Evolutionary conservation across 2,113 vertebrate genomes (phyloP).

Genomic region (Oreochromis niloticus): DNA sequence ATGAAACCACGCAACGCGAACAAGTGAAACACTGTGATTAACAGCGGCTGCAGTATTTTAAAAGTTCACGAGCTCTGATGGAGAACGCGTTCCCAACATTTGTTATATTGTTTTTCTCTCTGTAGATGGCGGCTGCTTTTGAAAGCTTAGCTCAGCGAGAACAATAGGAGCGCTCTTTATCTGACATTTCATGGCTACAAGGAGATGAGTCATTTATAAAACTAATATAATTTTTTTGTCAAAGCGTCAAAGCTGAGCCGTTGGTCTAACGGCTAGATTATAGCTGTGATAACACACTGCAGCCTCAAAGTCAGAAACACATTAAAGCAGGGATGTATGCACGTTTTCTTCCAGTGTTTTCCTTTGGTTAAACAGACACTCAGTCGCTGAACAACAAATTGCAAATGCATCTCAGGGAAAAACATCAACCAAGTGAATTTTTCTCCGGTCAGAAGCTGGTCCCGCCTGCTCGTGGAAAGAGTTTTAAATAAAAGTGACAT

Average conservation of each 20-base stretch:
- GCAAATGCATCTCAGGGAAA: not conserved
- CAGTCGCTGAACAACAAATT: not conserved
- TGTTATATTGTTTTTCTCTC: not conserved
- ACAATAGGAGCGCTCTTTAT: not conserved
- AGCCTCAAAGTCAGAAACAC: not conserved
- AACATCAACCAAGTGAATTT: not conserved
- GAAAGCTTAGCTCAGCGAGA: not conserved
- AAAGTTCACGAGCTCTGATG: fast-evolving
- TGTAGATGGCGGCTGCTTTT: not conserved
- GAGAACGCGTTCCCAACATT: not conserved
- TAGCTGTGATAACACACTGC: not conserved
- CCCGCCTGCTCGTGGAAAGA: not conserved
- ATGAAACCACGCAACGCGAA: not conserved
- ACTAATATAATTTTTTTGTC: not conserved
- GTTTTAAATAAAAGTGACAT: not conserved
- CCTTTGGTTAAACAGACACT: not conserved
- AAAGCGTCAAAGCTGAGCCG: not conserved
- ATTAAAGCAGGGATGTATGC: not conserved
- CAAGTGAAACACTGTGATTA: not conserved
- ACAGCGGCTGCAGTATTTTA: not conserved
- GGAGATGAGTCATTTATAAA: not conserved
- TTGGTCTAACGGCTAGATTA: not conserved
- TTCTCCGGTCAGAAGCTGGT: too few relatives aligned
- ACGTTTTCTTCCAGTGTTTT: not conserved
- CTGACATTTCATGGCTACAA: not conserved